phyloP scores from a whole-genome alignment of 2,797 vertebrate genomes.

The Oryzias sinensis region DNA sequence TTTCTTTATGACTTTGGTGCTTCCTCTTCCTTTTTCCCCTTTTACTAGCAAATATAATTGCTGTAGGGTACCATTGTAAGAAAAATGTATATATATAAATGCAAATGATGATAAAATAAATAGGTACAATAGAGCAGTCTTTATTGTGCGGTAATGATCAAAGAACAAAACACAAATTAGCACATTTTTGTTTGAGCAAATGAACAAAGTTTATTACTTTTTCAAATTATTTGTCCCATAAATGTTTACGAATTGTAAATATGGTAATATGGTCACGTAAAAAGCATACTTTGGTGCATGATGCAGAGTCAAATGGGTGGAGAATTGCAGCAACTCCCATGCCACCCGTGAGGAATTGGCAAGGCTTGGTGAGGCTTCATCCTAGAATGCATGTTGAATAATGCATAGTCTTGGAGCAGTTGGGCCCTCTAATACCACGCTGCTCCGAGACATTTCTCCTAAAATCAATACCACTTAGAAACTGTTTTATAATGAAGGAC shows the following conservation, averaged over 20 bases:
- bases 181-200: slow-evolving; percentile 23
- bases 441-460: slow-evolving; percentile 79
- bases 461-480: slow-evolving; percentile 94
- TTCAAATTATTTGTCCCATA: not conserved
- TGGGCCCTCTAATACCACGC: slow-evolving; percentile 83
- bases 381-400: slow-evolving; percentile 84
- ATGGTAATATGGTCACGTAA: no score
- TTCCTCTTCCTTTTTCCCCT: no score
- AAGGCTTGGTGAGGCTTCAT: slow-evolving; percentile 70
- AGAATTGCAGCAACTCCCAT: slow-evolving; percentile 65
- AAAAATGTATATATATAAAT: no score
- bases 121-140: no score
- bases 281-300: slow-evolving; percentile 10
- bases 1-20: no score
- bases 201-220: slow-evolving; percentile 8
- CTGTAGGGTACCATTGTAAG: no score
- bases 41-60: no score
- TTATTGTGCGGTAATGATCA: no score
- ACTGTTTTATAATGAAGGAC: slow-evolving; percentile 82
- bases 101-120: no score
- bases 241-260: not conserved
- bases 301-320: slow-evolving; percentile 17
- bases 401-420: slow-evolving; percentile 84
- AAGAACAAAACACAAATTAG: slow-evolving; percentile 37
- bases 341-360: slow-evolving; percentile 73